phyloP scores from a whole-genome alignment of 2,113 vertebrate species.

The Saccopteryx leptura region DNA sequence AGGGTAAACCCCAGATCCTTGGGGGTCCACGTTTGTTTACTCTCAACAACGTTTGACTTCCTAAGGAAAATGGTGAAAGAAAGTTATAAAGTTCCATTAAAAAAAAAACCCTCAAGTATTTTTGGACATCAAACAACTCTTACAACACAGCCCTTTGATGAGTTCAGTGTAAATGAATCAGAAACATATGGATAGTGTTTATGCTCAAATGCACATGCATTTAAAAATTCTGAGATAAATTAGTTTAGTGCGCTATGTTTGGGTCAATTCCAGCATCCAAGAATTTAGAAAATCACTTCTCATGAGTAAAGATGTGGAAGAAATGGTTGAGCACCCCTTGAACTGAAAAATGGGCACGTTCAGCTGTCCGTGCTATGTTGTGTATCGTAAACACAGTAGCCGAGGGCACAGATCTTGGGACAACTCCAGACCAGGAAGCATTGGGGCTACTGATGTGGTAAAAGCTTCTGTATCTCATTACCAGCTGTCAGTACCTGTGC shows the following conservation, averaged over 20 bases:
- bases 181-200: conserved; percentile 79
- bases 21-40: conserved; percentile 74
- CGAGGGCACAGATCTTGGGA: conserved; percentile 58
- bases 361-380: neutral
- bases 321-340: conserved; percentile 68
- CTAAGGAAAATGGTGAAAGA: conserved; percentile 81
- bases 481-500: conserved; percentile 66
- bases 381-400: conserved; percentile 63
- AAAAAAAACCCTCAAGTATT: conserved; percentile 77
- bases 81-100: conserved; percentile 80
- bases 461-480: conserved; percentile 63
- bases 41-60: conserved; percentile 63
- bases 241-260: conserved; percentile 79
- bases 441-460: conserved; percentile 14
- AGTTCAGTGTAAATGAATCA: conserved; percentile 82
- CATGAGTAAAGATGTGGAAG: conserved; percentile 69
- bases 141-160: conserved; percentile 79
- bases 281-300: conserved; percentile 77
- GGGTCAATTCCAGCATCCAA: conserved; percentile 76
- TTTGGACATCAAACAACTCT: conserved; percentile 81
- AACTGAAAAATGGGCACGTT: conserved; percentile 68
- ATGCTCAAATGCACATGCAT: conserved; percentile 66
- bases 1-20: conserved; percentile 63
- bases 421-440: conserved; percentile 43
- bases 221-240: conserved; percentile 78